Base-by-base conservation (phyloP, 2,888 invertebrate genomes). In the Mythimna vitellina region DNA sequence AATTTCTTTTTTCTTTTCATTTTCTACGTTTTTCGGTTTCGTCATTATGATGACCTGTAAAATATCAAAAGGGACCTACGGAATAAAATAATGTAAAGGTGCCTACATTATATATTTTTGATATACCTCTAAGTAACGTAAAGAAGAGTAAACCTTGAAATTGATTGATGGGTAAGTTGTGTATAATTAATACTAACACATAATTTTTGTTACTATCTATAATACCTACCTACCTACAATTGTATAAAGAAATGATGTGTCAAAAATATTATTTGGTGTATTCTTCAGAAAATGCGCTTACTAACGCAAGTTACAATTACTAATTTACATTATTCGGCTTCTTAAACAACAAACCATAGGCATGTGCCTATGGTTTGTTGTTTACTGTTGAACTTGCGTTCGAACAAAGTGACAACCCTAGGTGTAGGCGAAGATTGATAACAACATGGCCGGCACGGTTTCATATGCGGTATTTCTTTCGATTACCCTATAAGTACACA, bases 331-430 rank as follows among this genome's bases (percentile, higher is more conserved):
- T 42, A 42, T 42, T 42, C 2, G 14, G 14, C 14, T 42, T 14
- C 42, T 5, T 42, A 42, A 42, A 42, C 42, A 42, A 42, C 42
- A 42, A 42, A 14, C 42, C 14, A 42, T 42, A 42, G 12, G 14
- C 42, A 42, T 14, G 14, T 42, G 35, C n/a, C n/a, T n/a, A n/a
- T n/a, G n/a, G n/a, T n/a, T n/a, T n/a, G n/a, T n/a, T n/a, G n/a
- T n/a, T n/a, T n/a, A n/a, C n/a, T n/a, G n/a, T n/a, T n/a, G n/a
- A n/a, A 58, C n/a, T 58, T 1, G 35, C 58, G 35, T 58, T n/a
- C n/a, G 35, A 58, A 58, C 22, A 42, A 61, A 42, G 22, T 58
- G 58, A 58, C 35, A 58, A 58, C 58, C 58, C 58, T 58, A 58
- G 42, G 42, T 3, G 61, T 25, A 42, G 42, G 42, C 61, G 61